A percentile compares a stretch with the other conserved stretches of the same genome.
These are phyloP conservation scores for Condylura cristata DNA, from an alignment of 2,113 vertebrate genomes.

Conservation along the genomic window DNA sequence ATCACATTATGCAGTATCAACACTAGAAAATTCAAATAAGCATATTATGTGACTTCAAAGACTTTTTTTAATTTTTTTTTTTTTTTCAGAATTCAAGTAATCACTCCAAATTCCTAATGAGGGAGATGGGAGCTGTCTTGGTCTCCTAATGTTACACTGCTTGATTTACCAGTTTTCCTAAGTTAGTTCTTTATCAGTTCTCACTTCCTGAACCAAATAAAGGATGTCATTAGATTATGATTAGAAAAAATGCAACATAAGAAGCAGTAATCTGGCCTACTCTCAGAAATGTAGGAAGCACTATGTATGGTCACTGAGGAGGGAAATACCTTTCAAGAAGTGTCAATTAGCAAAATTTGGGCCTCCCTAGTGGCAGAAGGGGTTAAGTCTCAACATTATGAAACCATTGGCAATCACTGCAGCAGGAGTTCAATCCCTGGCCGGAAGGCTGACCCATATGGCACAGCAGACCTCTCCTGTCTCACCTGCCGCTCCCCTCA, in stretches of 20 bases:
- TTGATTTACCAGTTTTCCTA: not conserved
- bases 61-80: constrained; percentile 34
- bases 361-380: too few relatives aligned
- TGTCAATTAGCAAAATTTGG: not conserved
- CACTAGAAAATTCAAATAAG: constrained; percentile 55
- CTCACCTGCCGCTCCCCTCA: too few relatives aligned
- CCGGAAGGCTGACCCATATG: too few relatives aligned
- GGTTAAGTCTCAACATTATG: too few relatives aligned
- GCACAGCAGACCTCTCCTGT: too few relatives aligned
- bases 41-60: constrained; percentile 50
- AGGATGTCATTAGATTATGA: not conserved
- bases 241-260: not conserved
- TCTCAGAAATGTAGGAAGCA: not conserved
- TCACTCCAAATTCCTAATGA: not conserved
- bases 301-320: not conserved
- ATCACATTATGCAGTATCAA: constrained; percentile 51
- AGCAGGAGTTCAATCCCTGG: too few relatives aligned
- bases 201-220: not conserved
- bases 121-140: not conserved
- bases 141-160: not conserved
- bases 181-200: not conserved
- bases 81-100: constrained; percentile 46
- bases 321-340: not conserved
- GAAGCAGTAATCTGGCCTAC: not conserved
- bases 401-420: too few relatives aligned